Evolutionary conservation across 2,888 invertebrate genomes (phyloP), one percentile per base, ranked within the genome.

Genomic region (Kryphioiulus occultus): DNA sequence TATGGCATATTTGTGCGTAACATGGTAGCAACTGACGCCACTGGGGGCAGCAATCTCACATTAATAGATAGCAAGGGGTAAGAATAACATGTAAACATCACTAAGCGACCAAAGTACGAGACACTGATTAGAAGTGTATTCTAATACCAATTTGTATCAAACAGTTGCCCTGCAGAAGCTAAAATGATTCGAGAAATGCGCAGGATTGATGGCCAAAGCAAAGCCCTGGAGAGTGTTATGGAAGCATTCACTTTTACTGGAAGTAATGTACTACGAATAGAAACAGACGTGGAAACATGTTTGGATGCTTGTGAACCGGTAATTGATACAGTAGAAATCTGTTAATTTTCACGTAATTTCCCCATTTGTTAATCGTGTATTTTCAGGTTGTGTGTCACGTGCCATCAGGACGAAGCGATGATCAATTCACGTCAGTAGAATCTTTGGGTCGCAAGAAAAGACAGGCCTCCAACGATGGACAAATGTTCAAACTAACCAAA

Each of bases 231-330:
- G 88, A 89, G 90, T 17, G 90, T 90, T 30, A 88, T 90, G 83
- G 90, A 90, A 85, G 90, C 90, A 9, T 90, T 90, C 59, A 89
- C 90, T 15, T 90, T 90, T 86, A 90, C 90, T 0, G 90, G 90
- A 17, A 90, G 90, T 78, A 89, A 88, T 53, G 87, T 88, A 0
- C 85, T 90, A 15, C 89, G 89, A 35, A 83, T 90, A 17, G 90
- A 90, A 88, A 90, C 90, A 0, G 90, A 90, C 86, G 90, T 90
- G 1, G 90, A 90, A 88, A 90, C 90, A 5, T 90, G 90, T 86
- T 87, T 90, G 12, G 90, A 90, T 44, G 88, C 88, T 30, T 90
- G 90, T 86, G 89, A 89, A 89, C 90, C 90, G 42, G 90, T 90
- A 89, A 83, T 9, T 35, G 1, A 82, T 12, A 10, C 22, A 84